Conservation (phyloP, 2,113 vertebrate genomes). For the Neodontobutis hainanensis region DNA sequence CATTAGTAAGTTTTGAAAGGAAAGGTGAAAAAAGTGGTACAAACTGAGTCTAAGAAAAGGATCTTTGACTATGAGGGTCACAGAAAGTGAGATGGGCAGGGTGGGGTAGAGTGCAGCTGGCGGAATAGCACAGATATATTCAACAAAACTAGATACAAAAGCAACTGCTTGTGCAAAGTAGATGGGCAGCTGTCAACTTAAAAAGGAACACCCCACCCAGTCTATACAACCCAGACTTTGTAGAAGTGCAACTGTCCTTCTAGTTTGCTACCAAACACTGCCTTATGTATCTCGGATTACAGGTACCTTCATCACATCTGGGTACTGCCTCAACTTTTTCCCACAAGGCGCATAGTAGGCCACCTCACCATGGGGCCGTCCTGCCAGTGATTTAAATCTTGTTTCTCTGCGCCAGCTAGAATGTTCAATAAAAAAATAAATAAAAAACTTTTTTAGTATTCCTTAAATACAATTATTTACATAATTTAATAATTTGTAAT, state of each 20-base stretch:
- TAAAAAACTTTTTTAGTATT: too few relatives aligned
- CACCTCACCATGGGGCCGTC: slow-evolving; percentile 93
- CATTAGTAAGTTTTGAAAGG: slow-evolving; percentile 36
- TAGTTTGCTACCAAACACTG: slow-evolving; percentile 47
- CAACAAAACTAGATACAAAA: slow-evolving; percentile 45
- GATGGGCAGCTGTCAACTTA: slow-evolving; percentile 32
- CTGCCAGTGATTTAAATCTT: slow-evolving; percentile 88
- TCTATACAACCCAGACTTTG: slow-evolving; percentile 7
- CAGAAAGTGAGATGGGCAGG: slow-evolving; percentile 39
- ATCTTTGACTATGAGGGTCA: slow-evolving; percentile 62
- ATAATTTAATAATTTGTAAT: neutral
- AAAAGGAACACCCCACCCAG: neutral
- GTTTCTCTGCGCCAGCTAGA: slow-evolving; percentile 96
- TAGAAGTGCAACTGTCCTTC: slow-evolving; percentile 45
- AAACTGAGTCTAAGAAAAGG: slow-evolving; percentile 55
- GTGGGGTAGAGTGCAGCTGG: slow-evolving; percentile 34
- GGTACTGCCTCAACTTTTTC: slow-evolving; percentile 96
- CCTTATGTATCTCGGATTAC: slow-evolving; percentile 41
- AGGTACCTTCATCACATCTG: slow-evolving; percentile 96
- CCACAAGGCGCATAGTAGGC: slow-evolving; percentile 95
- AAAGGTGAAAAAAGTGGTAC: slow-evolving; percentile 45
- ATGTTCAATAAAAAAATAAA: slow-evolving; percentile 10
- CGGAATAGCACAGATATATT: slow-evolving; percentile 33
- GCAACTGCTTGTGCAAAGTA: slow-evolving; percentile 50
- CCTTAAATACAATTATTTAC: too few relatives aligned